A percentile compares a stretch with the other conserved stretches of the same genome.
These are phyloP conservation scores for Portunus trituberculatus DNA, from an alignment of 1,140 invertebrate genomes.

Conservation along the genomic window DNA sequence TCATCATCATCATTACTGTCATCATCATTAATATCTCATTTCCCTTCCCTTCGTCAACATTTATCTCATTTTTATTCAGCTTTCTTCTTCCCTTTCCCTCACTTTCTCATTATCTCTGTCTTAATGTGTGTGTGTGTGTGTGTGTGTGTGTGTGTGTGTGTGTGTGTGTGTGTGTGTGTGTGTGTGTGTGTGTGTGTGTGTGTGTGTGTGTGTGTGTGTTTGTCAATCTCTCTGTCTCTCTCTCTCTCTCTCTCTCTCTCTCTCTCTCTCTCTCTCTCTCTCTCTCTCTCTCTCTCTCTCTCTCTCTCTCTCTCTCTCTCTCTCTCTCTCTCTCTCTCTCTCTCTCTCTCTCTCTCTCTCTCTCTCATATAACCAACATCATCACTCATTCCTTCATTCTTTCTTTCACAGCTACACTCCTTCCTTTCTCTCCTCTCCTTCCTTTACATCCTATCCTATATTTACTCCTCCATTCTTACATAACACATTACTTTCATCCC, in stretches of 20 bases:
- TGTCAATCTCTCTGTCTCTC: too few relatives aligned
- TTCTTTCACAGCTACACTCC: background rate
- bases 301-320: background rate
- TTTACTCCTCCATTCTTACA: background rate
- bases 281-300: background rate
- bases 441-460: background rate
- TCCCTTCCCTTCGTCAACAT: background rate
- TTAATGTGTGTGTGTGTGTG: too few relatives aligned
- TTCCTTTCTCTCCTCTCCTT: background rate
- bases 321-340: too few relatives aligned
- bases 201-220: too few relatives aligned
- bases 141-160: too few relatives aligned
- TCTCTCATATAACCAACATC: background rate
- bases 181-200: too few relatives aligned
- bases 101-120: background rate
- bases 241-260: too few relatives aligned
- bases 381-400: background rate
- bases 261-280: background rate
- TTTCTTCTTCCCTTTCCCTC: background rate
- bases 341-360: too few relatives aligned
- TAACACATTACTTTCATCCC: background rate
- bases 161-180: too few relatives aligned
- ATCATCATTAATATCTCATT: background rate
- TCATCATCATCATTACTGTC: background rate
- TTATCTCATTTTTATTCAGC: background rate